Base-by-base conservation (phyloP, 2,888 invertebrate genomes). In the Reticulitermes lucifugus region DNA sequence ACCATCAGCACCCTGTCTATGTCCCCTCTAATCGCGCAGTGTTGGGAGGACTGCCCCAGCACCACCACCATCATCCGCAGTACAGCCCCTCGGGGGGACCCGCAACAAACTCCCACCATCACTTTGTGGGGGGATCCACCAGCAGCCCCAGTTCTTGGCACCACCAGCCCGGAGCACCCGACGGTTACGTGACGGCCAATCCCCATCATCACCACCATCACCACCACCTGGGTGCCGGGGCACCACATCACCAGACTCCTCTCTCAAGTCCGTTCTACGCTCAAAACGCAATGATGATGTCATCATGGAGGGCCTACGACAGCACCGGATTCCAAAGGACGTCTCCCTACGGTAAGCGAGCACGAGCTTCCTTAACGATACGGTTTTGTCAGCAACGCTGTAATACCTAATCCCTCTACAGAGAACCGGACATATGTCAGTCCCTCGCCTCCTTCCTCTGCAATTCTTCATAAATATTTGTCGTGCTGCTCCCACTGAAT, bases 281-380 rank as follows among this genome's bases (percentile, higher is more conserved):
- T 25, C 96, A 96, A 91, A 96, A 96, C 91, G 94, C 96, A 90
- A 94, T 95, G 95, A 92, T 93, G 83, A 93, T 94, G 51, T 94
- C 95, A 80, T 93, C 96, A 88, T 91, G 92, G 87, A 93, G 94
- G 87, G 92, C 93, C 25, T 96, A 96, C 92, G 96, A 96, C 89
- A 93, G 94, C 29, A 90, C 91, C 6, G 89, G 91, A 1, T 95
- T 96, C 90, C 96, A 96, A 90, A 93, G 96, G 83, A 95, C 96
- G 35, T 95, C 96, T 1, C 95, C 96, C 0, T 96, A 96, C 90
- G 96, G 96, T 95, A 89, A 12, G 55, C 14, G 1, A 18, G 0
- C 18, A 14, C 55, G 18, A 55, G 18, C 51, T 51, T 9, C 51
- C 51, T 51, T 51, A 12, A 51, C 6, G 14, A 14, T 6, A 55